Evolutionary conservation across 2,888 invertebrate genomes (phyloP), one percentile per base, ranked within the genome.

Genomic region (Coelopa pilipes): DNA sequence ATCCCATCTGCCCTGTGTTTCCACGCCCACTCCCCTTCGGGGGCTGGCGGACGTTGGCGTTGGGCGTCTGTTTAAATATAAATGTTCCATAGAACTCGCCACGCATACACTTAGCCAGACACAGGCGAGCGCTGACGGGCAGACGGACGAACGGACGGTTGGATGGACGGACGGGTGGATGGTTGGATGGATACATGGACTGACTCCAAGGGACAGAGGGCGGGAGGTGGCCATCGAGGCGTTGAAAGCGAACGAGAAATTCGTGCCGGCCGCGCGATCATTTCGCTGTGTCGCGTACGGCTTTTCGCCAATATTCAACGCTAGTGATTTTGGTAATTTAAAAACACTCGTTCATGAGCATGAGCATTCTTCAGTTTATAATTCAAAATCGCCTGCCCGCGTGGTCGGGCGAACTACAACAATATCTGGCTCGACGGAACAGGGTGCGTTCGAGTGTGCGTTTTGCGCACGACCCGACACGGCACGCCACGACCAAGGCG

Each of bases 391-490:
- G n/a, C 19, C 12, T 59, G 19, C 21, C 17, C 34, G 34, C 34
- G 2, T 7, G 34, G 34, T 34, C 7, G 34, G 34, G 7, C 34
- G 34, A 34, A 34, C 34, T 4, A 34, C 34, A 34, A 34, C 34
- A 34, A 34, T 34, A 34, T 47, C 50, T 57, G 21, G n/a, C 46
- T 70, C 21, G 60, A 47, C 15, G 49, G 55, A 47, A 70, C 47
- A 34, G 21, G 46, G 66, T 78, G 80, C 77, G 81, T 82, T 82
- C 75, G 82, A 82, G 62, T 76, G 74, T 77, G 77, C 69, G 76
- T 79, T 78, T 79, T 79, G 80, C 80, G 74, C 80, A 77, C 80
- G 80, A 50, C 72, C 68, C 78, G 55, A 13, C 47, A 63, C 49
- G 71, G 74, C 80, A 77, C 80, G 80, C 47, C 72, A 67, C 78